Percentiles rank a stretch among this genome's conserved stretches.
Conservation (phyloP, 2,113 vertebrate species). For the Mus pahari region DNA sequence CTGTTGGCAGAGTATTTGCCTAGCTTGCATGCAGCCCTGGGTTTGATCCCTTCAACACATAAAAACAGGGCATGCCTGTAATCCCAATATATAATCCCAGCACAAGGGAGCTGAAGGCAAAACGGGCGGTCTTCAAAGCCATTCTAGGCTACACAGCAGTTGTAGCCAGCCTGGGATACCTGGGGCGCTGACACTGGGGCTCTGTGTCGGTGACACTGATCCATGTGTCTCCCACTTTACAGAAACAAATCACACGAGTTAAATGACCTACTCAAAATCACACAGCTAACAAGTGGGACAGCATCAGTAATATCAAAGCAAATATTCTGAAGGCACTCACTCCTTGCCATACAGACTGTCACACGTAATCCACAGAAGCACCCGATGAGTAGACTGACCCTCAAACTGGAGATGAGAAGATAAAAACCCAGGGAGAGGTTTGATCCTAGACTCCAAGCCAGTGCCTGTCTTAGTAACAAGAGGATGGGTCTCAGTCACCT, state of each 20-base stretch:
- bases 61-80: not conserved
- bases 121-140: not conserved
- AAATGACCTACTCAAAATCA: constrained; percentile 26
- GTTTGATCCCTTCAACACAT: not conserved
- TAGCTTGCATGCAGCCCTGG: not conserved
- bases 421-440: not conserved
- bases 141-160: not conserved
- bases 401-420: constrained; percentile 19
- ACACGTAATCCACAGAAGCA: constrained; percentile 19
- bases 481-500: not conserved
- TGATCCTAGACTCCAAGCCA: not conserved
- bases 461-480: not conserved
- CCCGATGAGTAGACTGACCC: not conserved
- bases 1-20: not conserved
- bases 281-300: not conserved
- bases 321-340: not conserved
- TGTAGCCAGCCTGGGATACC: no score
- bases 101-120: not conserved
- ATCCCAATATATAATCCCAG: not conserved
- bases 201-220: not conserved
- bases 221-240: not conserved
- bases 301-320: not conserved
- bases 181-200: not conserved
- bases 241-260: constrained; percentile 18
- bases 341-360: not conserved